These are phyloP conservation scores for Panagrolaimus sp. DNA, from an alignment of 1,140 invertebrate genomes.

Conservation along the genomic window DNA sequence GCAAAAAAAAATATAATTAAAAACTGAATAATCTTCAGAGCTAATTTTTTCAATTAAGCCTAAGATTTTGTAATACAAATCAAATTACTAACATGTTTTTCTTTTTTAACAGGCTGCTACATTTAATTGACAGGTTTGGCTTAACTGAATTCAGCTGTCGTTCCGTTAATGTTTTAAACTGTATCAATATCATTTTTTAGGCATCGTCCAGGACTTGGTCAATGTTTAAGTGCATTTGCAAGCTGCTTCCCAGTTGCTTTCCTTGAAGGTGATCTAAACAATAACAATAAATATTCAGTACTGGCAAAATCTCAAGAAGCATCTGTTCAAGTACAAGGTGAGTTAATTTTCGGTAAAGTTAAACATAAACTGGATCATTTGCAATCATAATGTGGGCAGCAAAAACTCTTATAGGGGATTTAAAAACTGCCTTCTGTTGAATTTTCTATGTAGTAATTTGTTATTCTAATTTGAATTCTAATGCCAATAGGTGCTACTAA, in stretches of 20 bases:
- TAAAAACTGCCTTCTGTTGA: no score
- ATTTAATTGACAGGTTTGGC: neutral
- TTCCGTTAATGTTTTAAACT: neutral
- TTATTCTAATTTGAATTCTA: no score
- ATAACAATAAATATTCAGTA: conserved; percentile 90
- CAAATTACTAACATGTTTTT: neutral
- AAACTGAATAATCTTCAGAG: no score
- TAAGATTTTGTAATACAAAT: neutral
- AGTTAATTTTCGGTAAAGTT: no score
- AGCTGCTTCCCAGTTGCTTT: conserved; percentile 97
- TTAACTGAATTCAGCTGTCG: neutral
- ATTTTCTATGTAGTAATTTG: no score
- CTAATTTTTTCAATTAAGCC: no score
- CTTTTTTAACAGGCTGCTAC: neutral
- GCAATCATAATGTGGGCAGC: no score
- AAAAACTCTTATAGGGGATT: no score
- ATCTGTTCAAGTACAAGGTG: conserved; percentile 86
- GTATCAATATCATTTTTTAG: conserved; percentile 40
- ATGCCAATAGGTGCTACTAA: no score
- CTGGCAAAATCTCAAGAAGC: conserved; percentile 87
- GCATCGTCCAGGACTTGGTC: conserved; percentile 80
- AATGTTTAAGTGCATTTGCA: conserved; percentile 92
- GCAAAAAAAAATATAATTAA: no score
- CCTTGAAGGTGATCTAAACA: conserved; percentile 91
- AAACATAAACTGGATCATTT: no score